Conservation (phyloP, 2,797 vertebrate genomes). For the Hypotaenidia philippensis region DNA sequence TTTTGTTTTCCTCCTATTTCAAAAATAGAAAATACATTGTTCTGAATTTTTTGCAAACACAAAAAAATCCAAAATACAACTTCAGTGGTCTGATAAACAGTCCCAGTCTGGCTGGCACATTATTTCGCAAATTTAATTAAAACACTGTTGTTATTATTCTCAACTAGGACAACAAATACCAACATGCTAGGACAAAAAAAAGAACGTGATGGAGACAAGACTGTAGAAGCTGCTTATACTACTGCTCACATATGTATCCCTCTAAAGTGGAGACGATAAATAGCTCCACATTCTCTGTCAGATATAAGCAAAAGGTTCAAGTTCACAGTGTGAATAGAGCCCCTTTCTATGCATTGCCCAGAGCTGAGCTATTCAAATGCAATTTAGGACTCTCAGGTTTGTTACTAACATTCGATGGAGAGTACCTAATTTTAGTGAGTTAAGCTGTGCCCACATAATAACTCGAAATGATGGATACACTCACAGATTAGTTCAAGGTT, state of each 20-base stretch:
- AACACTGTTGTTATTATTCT: background rate
- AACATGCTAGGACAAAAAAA: background rate
- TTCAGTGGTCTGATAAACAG: background rate
- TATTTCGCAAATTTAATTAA: slow-evolving; percentile 15
- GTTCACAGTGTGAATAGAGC: background rate
- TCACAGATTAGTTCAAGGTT: background rate
- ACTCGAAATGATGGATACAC: background rate
- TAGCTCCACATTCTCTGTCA: background rate
- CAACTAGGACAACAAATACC: background rate
- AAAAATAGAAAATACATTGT: background rate
- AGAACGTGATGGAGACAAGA: background rate
- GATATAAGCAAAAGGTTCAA: background rate
- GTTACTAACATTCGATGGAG: background rate
- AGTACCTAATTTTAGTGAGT: background rate
- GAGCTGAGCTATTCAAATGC: background rate
- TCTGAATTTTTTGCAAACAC: background rate
- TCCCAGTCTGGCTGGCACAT: background rate
- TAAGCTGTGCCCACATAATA: background rate
- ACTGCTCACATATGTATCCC: background rate
- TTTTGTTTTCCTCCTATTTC: background rate
- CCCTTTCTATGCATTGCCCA: background rate
- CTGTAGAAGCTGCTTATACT: background rate
- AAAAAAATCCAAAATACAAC: background rate
- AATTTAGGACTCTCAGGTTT: background rate
- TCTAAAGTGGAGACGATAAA: background rate